Conservation (phyloP, 1,140 invertebrate species). For the Drosophila tsacasi region DNA sequence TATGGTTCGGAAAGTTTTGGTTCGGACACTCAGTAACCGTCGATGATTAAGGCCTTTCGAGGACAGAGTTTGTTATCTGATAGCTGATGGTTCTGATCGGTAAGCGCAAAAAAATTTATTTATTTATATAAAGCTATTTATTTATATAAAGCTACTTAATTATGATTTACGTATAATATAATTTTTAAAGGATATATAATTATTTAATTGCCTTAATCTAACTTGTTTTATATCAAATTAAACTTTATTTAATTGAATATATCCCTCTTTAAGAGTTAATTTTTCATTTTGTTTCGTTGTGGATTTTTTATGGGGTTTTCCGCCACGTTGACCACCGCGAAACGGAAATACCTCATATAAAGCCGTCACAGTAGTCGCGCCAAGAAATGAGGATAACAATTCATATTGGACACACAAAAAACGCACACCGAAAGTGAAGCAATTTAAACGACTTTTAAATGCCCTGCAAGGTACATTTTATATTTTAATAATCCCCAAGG, state of each 20-base stretch:
- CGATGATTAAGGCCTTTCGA: too few species aligned
- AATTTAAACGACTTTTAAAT: constrained; percentile 26
- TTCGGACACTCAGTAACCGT: too few species aligned
- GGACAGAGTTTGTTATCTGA: too few species aligned
- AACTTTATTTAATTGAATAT: not conserved
- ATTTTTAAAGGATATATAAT: too few species aligned
- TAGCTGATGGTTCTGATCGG: too few species aligned
- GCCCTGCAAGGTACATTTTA: constrained; percentile 1
- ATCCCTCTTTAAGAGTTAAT: not conserved
- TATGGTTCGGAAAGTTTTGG: too few species aligned
- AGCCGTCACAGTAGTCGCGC: constrained; percentile 48
- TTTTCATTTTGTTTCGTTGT: constrained; percentile 5
- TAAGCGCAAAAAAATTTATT: too few species aligned
- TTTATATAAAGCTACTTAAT: too few species aligned
- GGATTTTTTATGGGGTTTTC: constrained; percentile 21
- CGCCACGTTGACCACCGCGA: constrained; percentile 29
- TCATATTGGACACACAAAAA: constrained; percentile 20
- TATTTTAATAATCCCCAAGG: not conserved
- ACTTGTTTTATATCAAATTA: too few species aligned
- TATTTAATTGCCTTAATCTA: too few species aligned
- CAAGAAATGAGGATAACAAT: constrained; percentile 26
- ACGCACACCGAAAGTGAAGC: not conserved
- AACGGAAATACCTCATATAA: constrained; percentile 20
- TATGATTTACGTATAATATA: too few species aligned
- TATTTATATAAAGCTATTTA: too few species aligned